Conservation (phyloP, 92 coral and sea anemone species). For the Isaurus tuberculatus region DNA sequence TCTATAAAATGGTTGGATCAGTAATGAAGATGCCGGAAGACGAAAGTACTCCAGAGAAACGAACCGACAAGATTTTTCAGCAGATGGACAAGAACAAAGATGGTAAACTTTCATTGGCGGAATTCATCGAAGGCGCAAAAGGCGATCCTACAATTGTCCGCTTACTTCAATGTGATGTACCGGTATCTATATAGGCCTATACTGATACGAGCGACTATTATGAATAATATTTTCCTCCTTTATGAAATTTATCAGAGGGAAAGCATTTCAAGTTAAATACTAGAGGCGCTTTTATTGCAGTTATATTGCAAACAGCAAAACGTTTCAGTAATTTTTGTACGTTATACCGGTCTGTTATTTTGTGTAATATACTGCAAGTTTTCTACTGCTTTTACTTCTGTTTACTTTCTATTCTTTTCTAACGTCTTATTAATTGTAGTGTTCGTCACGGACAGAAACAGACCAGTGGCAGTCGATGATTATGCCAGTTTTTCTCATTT, state of each 20-base stretch:
- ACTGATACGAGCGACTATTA: no score
- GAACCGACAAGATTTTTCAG: slow-evolving; percentile 92
- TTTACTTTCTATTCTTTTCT: no score
- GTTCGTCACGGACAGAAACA: no score
- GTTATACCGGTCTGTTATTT: no score
- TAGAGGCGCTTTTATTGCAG: not conserved
- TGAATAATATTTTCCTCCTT: not conserved
- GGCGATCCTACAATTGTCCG: slow-evolving; percentile 98
- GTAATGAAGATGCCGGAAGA: slow-evolving; percentile 99
- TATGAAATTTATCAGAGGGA: not conserved
- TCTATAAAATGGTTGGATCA: slow-evolving; percentile 97
- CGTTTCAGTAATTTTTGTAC: not conserved
- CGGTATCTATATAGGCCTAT: slow-evolving; percentile 38
- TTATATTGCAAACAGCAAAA: not conserved
- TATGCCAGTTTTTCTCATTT: no score
- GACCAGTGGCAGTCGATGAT: no score
- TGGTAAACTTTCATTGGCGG: slow-evolving; percentile 90
- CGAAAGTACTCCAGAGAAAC: slow-evolving; percentile 96
- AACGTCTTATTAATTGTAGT: no score
- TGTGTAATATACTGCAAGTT: no score
- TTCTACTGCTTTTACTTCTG: no score
- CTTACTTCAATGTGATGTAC: slow-evolving; percentile 90
- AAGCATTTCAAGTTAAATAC: not conserved
- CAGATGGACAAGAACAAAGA: slow-evolving; percentile 98
- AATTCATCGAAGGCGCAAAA: slow-evolving; percentile 97